Evolutionary conservation across 2,113 vertebrate genomes (phyloP).

Genomic region (Lucifuga dentata): DNA sequence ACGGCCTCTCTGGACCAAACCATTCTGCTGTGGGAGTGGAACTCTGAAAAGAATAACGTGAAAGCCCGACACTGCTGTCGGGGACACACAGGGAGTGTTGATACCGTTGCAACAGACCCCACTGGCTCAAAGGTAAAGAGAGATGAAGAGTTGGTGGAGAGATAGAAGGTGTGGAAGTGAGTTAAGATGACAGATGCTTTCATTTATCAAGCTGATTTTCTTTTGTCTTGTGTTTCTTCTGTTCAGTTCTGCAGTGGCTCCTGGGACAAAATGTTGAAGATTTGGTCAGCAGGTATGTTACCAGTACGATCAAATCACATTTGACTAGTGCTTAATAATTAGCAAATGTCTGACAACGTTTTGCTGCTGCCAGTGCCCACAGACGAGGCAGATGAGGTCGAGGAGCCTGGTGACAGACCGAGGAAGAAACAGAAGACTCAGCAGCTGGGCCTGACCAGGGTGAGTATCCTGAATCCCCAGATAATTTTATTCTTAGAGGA

Average conservation of each 20-base stretch:
- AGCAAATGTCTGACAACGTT: neutral
- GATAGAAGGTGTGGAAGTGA: neutral
- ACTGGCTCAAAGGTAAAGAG: conserved; percentile 87
- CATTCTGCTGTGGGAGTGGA: conserved; percentile 96
- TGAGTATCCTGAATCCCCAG: conserved; percentile 57
- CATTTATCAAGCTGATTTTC: neutral
- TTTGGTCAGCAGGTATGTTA: conserved; percentile 94
- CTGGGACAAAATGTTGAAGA: conserved; percentile 99
- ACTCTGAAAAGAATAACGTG: conserved; percentile 90
- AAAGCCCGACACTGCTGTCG: conserved; percentile 94
- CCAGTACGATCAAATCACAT: neutral
- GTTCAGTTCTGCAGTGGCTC: conserved; percentile 97
- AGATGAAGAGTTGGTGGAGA: neutral
- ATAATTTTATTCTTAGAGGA: too few species aligned
- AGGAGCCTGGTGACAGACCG: conserved; percentile 88
- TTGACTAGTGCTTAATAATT: neutral
- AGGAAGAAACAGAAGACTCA: conserved; percentile 98
- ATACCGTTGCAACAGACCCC: conserved; percentile 88
- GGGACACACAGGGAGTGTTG: conserved; percentile 93
- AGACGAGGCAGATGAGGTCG: conserved; percentile 92
- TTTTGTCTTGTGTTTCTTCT: conserved; percentile 36
- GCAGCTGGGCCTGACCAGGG: conserved; percentile 92
- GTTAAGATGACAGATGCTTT: neutral
- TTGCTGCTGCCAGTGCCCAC: conserved; percentile 84
- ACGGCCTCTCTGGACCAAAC: conserved; percentile 97